Conservation (phyloP, 2,888 invertebrate species). For the Heteromurus nitidus region DNA sequence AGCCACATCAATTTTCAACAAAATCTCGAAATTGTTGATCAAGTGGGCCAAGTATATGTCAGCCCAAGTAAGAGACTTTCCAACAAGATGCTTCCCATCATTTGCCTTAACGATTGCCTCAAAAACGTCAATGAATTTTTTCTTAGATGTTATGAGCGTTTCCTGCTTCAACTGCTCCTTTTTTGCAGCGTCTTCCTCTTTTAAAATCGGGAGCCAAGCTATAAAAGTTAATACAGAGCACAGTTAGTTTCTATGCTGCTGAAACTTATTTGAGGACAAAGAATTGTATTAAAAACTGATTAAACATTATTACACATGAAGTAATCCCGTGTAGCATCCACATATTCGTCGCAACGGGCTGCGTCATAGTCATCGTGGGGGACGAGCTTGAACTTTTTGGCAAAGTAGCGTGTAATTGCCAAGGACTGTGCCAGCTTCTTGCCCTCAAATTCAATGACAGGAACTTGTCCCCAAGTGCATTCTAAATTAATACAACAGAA, state of each 20-base stretch:
- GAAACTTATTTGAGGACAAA: neutral
- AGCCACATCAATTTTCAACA: conserved; percentile 78
- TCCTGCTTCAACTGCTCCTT: neutral
- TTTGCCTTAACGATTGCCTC: conserved; percentile 43
- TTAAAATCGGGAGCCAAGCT: conserved; percentile 14
- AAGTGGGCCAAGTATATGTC: conserved; percentile 80
- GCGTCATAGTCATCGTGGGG: conserved; percentile 79
- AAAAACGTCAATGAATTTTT: conserved; percentile 76
- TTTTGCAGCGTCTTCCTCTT: conserved; percentile 13
- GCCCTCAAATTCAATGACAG: conserved; percentile 80
- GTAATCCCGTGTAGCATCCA: conserved; percentile 78
- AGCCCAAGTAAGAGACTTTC: conserved; percentile 60
- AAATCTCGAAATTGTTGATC: conserved; percentile 78
- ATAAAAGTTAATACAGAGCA: neutral
- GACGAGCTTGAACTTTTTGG: conserved; percentile 77
- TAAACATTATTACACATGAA: neutral
- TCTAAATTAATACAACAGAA: no score
- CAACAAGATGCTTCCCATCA: conserved; percentile 51
- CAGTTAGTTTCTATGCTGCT: neutral
- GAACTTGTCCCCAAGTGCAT: conserved; percentile 74
- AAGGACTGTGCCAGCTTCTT: conserved; percentile 78
- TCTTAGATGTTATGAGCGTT: neutral
- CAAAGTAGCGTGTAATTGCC: conserved; percentile 79
- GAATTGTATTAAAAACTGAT: no score
- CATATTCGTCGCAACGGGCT: conserved; percentile 79